These are phyloP conservation scores for Hemiprocne comata DNA, from an alignment of 2,113 vertebrate genomes.

Conservation along the genomic window DNA sequence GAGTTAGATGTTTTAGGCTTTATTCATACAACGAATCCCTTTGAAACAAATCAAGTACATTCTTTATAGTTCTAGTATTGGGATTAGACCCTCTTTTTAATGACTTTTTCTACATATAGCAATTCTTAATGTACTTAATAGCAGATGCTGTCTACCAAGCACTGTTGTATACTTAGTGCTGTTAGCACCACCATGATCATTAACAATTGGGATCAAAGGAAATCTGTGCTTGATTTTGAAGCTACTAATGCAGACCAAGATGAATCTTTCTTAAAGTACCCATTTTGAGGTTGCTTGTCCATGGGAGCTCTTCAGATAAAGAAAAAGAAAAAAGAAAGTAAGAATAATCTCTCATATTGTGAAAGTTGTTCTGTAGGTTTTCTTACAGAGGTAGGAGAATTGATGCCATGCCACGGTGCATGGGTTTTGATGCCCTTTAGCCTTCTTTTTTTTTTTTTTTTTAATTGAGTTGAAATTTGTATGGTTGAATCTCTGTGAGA, in stretches of 20 bases:
- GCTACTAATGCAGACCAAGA: background rate
- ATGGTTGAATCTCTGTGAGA: background rate
- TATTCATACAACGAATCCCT: background rate
- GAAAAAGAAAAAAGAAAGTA: background rate
- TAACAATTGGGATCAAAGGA: background rate
- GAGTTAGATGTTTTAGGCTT: background rate
- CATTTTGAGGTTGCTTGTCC: background rate
- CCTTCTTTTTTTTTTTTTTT: background rate
- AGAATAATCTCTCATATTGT: background rate
- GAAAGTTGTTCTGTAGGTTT: background rate
- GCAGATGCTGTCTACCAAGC: background rate
- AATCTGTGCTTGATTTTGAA: background rate
- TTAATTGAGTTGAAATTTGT: background rate
- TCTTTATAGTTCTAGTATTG: background rate
- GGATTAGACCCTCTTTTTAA: background rate
- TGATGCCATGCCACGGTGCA: background rate
- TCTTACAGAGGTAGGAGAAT: background rate
- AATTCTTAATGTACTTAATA: background rate
- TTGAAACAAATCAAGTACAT: background rate
- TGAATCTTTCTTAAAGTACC: background rate
- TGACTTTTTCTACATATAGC: background rate
- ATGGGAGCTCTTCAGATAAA: background rate
- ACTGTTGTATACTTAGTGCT: background rate
- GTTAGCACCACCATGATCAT: background rate
- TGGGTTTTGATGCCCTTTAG: background rate